These are phyloP conservation scores for Rhinogobio ventralis DNA, from an alignment of 2,797 vertebrate species.

Conservation along the genomic window DNA sequence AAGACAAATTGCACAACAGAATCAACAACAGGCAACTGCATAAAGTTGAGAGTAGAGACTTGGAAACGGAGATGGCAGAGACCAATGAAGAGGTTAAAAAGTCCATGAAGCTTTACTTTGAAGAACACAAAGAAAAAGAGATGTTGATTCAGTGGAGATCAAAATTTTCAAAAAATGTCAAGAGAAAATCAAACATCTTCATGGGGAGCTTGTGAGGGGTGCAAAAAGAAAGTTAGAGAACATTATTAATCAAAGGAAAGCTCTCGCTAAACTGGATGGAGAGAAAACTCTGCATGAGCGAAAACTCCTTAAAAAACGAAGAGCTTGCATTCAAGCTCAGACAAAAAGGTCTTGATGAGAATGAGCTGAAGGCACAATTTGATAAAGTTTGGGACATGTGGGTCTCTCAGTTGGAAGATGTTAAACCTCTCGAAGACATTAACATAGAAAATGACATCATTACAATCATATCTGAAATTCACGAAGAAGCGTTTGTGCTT, in stretches of 20 bases:
- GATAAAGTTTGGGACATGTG: conserved; percentile 42
- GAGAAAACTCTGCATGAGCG: conserved; percentile 56
- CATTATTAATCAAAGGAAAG: conserved; percentile 8
- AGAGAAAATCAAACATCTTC: background rate
- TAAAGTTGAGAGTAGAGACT: conserved; percentile 14
- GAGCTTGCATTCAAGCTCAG: conserved; percentile 57
- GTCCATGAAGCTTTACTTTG: conserved; percentile 61
- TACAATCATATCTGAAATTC: conserved; percentile 36
- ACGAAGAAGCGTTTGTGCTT: conserved; percentile 16
- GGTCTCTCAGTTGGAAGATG: conserved; percentile 42
- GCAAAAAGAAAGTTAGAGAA: conserved; percentile 3
- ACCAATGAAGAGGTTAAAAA: conserved; percentile 4
- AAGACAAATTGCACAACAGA: conserved; percentile 65
- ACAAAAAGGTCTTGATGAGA: conserved; percentile 49
- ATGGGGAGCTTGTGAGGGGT: background rate
- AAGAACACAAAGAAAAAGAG: conserved; percentile 55
- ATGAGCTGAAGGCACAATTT: conserved; percentile 52
- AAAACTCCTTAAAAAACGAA: conserved; percentile 51
- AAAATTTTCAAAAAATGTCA: too few species aligned
- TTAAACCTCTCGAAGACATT: background rate
- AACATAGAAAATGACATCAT: conserved; percentile 14
- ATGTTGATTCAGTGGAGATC: background rate
- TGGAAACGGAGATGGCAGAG: background rate
- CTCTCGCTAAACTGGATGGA: conserved; percentile 7
- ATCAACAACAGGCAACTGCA: conserved; percentile 59